Evolutionary conservation across 2,113 vertebrate genomes (phyloP).

Genomic region (Cyrtonyx montezumae): DNA sequence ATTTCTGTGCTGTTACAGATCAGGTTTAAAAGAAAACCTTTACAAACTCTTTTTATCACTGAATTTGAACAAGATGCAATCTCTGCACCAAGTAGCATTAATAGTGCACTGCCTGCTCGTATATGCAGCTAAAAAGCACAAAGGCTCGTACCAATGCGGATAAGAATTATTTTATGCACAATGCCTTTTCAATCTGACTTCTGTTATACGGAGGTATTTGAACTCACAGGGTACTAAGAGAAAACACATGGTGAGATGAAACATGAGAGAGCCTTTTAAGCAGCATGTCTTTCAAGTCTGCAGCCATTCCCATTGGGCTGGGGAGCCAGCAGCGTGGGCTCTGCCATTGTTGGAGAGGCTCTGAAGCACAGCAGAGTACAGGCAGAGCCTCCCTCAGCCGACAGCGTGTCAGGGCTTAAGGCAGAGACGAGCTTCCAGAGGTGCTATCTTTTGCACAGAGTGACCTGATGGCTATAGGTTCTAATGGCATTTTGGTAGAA

Average conservation of each 20-base stretch:
- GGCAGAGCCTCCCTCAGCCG: background rate
- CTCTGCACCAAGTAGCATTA: background rate
- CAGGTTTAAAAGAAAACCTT: slow-evolving; percentile 54
- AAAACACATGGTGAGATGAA: slow-evolving; percentile 75
- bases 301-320: slow-evolving; percentile 57
- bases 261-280: slow-evolving; percentile 72
- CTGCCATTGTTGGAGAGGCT: background rate
- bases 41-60: background rate
- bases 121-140: slow-evolving; percentile 40
- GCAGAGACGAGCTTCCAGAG: background rate
- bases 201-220: slow-evolving; percentile 73
- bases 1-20: slow-evolving; percentile 36
- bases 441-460: background rate
- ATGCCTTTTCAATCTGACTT: slow-evolving; percentile 74
- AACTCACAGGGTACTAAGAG: slow-evolving; percentile 69
- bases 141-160: background rate
- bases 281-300: slow-evolving; percentile 64
- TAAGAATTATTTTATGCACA: slow-evolving; percentile 70
- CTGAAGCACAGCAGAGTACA: background rate
- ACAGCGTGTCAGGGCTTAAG: background rate
- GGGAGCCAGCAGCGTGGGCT: slow-evolving; percentile 37
- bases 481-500: fast-evolving
- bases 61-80: slow-evolving; percentile 52
- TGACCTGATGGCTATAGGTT: background rate
- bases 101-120: background rate